Base-by-base conservation (phyloP, 2,797 vertebrate genomes). In the Pteropus rufus region DNA sequence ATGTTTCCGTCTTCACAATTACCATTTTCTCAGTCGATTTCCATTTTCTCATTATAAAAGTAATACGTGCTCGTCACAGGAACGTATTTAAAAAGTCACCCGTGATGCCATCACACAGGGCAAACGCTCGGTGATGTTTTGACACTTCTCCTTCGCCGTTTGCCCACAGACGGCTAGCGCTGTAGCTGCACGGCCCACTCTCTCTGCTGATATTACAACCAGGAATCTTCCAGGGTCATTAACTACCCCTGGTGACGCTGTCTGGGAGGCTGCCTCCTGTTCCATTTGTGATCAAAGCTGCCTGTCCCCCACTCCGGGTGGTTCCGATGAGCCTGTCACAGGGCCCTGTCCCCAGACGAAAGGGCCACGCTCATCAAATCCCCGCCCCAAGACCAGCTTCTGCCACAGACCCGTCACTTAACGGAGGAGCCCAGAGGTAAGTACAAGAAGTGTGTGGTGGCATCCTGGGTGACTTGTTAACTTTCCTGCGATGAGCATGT, bases 221-320 rank as follows among this genome's bases (percentile, higher is more conserved):
- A 4, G 31, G 39, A n/a, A 10, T 4, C 16, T 46, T 26, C 39
- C 14, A 4, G 0, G 0, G 24, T 72, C 79, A 41, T 1, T 9
- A 10, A 3, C 65, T 3, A 7, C 7, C 10, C 62, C 7, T 16
- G 31, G n/a, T 7, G 1, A 8, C 11, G 7, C 16, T 0, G 0
- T 12, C 5, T 0, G n/a, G 6, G 49, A 52, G 46, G 12, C 56
- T 11, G 46, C 52, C 11, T 36, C 84, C 46, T 31, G 18, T 1
- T 31, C 58, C 31, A 2, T 0, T 0, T 0, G n/a, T 4, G 64
- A 39, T 0, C 11, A 58, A 56, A 24, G 39, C 77, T 2, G 18
- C 58, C 34, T 19, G 9, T 9, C 39, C 19, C 29, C 29, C 1
- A 14, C 31, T 3, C 0, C 49, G 4, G 23, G 52, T 5, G 21